Base-by-base conservation (phyloP, 2,888 invertebrate genomes). In the Drosophila paranaensis region DNA sequence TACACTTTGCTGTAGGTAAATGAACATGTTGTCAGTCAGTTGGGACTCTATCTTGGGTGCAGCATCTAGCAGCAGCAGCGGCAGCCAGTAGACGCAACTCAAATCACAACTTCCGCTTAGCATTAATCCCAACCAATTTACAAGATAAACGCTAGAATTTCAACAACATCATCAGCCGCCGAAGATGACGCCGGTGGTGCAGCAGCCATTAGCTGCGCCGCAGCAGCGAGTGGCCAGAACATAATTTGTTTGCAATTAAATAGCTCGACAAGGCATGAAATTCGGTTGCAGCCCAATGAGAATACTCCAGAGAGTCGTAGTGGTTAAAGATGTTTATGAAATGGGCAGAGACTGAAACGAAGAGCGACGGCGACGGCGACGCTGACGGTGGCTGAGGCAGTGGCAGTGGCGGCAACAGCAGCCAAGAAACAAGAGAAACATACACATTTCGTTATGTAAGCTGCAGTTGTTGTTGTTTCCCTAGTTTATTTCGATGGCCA, bases 191-290 rank as follows among this genome's bases (percentile, higher is more conserved):
- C 64, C 68, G 35, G 45, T 13, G 42, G 60, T 58, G 60, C 74
- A 64, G 61, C 79, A 80, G 71, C 81, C 82, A 83, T 82, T 83
- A 82, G 83, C 74, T 78, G 67, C 80, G 77, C 79, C 65, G 69
- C 70, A 60, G 57, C 60, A 46, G 67, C 57, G 51, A 76, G 70
- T 72, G 82, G 79, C 82, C 74, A 82, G 83, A 83, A 84, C 81
- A 86, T 84, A 87, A 88, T 86, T 88, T 88, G 88, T 87, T 88
- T 87, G 87, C 88, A 88, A 88, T 88, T 88, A 88, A 88, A 88
- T 87, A 85, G 80, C 81, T 87, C 88, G 88, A 88, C 88, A 87
- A 83, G 88, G 87, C 88, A 88, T 88, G 87, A 88, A 88, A 88
- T 88, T 88, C 79, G 82, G 88, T 82, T 85, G 81, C 88, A 81